A percentile compares a stretch with the other conserved stretches of the same genome.
Conservation (phyloP, 2,113 vertebrate genomes). For the Hypomesus transpacificus region DNA sequence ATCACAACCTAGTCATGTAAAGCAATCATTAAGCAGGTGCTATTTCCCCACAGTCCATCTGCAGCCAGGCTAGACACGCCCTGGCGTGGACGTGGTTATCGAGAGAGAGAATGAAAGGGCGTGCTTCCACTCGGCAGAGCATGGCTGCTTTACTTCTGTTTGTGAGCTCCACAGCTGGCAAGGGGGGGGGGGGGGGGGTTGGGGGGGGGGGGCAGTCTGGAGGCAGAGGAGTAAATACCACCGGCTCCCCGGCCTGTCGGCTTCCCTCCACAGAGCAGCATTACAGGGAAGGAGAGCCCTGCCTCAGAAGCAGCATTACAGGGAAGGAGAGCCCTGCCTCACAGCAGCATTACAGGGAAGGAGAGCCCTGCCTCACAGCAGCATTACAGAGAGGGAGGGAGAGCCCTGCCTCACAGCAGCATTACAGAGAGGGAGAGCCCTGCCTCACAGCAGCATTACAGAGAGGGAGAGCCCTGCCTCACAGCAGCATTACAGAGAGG, state of each 20-base stretch:
- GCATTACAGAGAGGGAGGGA: background rate
- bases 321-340: conserved; percentile 18
- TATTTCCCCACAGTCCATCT: no score
- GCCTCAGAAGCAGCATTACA: conserved; percentile 2
- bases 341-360: background rate
- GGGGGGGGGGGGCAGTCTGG: no score
- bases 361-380: conserved; percentile 21
- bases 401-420: conserved; percentile 19
- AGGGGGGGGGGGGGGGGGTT: conserved; percentile 6
- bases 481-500: background rate
- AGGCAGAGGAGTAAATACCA: conserved; percentile 29
- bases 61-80: no score
- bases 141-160: conserved; percentile 14
- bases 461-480: conserved; percentile 19
- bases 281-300: conserved; percentile 8
- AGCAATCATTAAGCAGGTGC: no score
- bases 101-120: no score
- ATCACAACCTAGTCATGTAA: no score
- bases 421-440: conserved; percentile 4
- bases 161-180: conserved; percentile 23
- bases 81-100: no score
- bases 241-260: conserved; percentile 25
- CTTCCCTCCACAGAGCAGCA: conserved; percentile 6
- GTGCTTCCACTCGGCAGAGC: no score
- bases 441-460: conserved; percentile 11